Base-by-base conservation (phyloP, 2,113 vertebrate genomes). In the Rhinogobius similis region DNA sequence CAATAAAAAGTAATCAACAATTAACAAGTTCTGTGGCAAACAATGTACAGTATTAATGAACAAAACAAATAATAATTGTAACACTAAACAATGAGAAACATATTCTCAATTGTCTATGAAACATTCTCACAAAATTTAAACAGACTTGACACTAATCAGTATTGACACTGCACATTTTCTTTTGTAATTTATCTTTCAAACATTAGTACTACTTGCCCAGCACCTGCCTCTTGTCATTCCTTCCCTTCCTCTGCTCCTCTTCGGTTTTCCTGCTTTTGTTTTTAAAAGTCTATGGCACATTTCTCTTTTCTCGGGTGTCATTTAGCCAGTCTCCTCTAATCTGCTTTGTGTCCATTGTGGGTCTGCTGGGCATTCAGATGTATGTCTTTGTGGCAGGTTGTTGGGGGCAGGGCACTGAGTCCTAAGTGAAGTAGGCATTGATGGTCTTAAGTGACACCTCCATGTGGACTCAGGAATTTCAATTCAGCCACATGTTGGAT, bases 361-460 rank as follows among this genome's bases (percentile, higher is more conserved):
- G 55, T 13, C 24, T 21, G 63, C 84, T 48, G 58, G 39, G 59
- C 56, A 78, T 90, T 90, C 70, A 90, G 62, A 89, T 88, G 80
- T 82, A 41, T 71, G 64, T 80, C 84, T 75, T 90, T 84, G 89
- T 89, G 79, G 70, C 78, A 78, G 77, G 79, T 78, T 76, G 55
- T 68, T 68, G 39, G 77, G 75, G 78, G 86, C 6, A 21, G 75
- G 76, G 75, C 20, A 50, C 41, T 72, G 46, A 66, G 24, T 72
- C 69, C 2, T 58, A 78, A 85, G 73, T 69, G 38, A 65, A 78
- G 79, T n/a, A 79, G 70, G 21, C 80, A 79, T 87, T 88, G 86
- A 85, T 72, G 76, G 82, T 76, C 70, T 78, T 23, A 81, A 85
- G 74, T 90, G 82, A 89, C 83, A 90, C 83, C 83, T 85, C 76